Conservation (phyloP, 2,113 vertebrate species). For the Ibidorhyncha struthersii region DNA sequence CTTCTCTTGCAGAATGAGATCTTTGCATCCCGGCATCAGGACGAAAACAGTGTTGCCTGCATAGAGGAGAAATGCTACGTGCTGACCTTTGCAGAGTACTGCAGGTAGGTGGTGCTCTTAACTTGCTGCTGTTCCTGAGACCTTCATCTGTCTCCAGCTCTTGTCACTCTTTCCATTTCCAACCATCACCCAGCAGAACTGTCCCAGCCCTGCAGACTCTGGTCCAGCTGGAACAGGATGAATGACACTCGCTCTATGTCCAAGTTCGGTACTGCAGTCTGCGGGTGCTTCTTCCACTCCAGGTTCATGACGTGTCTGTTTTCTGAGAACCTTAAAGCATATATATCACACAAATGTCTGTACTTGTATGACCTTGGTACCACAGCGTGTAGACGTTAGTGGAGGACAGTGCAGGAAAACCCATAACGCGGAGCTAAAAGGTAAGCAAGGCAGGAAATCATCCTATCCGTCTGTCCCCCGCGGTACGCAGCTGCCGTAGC, state of each 20-base stretch:
- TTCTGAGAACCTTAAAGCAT: no score
- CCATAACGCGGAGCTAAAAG: neutral
- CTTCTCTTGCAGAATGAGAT: slow-evolving; percentile 90
- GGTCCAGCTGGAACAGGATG: neutral
- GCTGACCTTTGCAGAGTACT: slow-evolving; percentile 97
- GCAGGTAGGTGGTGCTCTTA: slow-evolving; percentile 85
- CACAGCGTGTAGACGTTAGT: neutral
- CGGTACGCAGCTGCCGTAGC: rapidly evolving
- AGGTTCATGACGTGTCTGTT: rapidly evolving
- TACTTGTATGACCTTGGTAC: neutral
- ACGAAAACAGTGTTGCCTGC: slow-evolving; percentile 97
- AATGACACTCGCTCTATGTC: rapidly evolving
- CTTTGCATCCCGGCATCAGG: slow-evolving; percentile 97
- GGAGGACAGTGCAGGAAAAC: neutral
- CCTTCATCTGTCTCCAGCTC: neutral
- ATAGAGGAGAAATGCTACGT: slow-evolving; percentile 99
- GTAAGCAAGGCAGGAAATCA: neutral
- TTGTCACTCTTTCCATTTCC: neutral
- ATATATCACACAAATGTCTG: no score
- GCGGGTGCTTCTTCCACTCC: neutral
- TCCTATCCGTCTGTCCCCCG: rapidly evolving
- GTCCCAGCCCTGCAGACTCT: neutral
- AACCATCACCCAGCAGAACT: neutral
- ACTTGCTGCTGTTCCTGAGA: neutral
- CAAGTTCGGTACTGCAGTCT: rapidly evolving